Base-by-base conservation (phyloP, 2,113 vertebrate genomes). In the Syrmaticus mikado region DNA sequence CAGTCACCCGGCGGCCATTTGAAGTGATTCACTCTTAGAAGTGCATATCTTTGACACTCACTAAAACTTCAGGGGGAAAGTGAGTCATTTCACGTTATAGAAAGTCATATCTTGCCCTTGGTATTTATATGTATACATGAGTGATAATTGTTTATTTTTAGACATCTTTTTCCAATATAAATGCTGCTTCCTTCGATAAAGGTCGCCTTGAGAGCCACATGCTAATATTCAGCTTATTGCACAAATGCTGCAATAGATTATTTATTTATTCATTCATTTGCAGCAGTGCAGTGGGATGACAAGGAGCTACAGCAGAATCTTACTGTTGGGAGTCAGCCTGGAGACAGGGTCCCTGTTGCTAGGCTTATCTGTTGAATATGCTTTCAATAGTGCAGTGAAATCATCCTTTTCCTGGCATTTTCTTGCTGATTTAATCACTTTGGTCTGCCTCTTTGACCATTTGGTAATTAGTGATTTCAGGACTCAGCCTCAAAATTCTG, bases 51-150 rank as follows among this genome's bases (percentile, higher is more conserved):
- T 81, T 66, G 2, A 70, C 89, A 81, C 94, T 95, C 91, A 64
- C 68, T 28, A 27, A 90, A 94, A 95, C 90, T 96, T 96, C 88
- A 74, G 84, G 85, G 87, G 92, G 65, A 92, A 94, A 91, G 94
- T 94, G 94, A 97, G 93, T 97, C 96, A 97, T 91, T 96, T 89
- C 95, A 78, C 77, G 70, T 93, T 95, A 94, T 73, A 86, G 94
- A 96, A 95, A 97, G 94, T 91, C 91, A 12, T 85, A 95, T 92
- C 91, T 97, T 96, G 94, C 94, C 94, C 94, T 96, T 94, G 93
- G 91, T 96, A 96, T 96, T 97, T 97, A 87, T 93, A 58, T 74
- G 92, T 87, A 94, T 96, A 87, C 70, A 55, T 74, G 90, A 95
- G 67, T 60, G 82, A 96, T 93, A 94, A 91, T 78, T 1, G 41